Evolutionary conservation across 2,888 invertebrate species (phyloP).

Genomic region (Rhagium mordax): DNA sequence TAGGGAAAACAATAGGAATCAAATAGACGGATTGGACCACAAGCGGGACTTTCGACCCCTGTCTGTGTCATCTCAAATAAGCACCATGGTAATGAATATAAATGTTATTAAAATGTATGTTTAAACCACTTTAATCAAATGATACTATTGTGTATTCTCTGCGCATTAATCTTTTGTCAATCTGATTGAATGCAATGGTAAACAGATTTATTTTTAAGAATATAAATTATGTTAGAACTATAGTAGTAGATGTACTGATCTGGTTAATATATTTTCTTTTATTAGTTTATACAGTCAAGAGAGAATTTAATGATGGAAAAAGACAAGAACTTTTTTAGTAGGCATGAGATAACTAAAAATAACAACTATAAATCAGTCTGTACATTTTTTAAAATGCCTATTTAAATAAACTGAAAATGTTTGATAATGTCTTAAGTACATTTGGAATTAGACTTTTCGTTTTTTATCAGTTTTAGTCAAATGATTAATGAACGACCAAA

Average conservation of each 20-base stretch:
- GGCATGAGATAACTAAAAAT: not conserved
- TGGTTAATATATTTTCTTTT: not conserved
- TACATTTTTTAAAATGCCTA: not conserved
- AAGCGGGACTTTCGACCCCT: not conserved
- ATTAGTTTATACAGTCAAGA: not conserved
- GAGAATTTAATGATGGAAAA: slow-evolving; percentile 12
- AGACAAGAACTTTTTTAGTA: slow-evolving; percentile 1
- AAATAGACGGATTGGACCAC: not conserved
- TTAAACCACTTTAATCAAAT: slow-evolving; percentile 26
- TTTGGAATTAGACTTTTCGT: not conserved
- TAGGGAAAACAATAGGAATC: too few relatives aligned
- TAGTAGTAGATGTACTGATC: not conserved
- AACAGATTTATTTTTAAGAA: slow-evolving; percentile 25
- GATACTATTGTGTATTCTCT: slow-evolving; percentile 27
- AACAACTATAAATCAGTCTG: not conserved
- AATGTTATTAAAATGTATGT: slow-evolving; percentile 16
- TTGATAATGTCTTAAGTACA: not conserved
- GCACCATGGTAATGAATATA: slow-evolving; percentile 20
- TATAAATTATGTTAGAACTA: slow-evolving; percentile 10
- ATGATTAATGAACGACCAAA: not conserved
- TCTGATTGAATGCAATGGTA: slow-evolving; percentile 21
- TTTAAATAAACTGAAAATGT: not conserved
- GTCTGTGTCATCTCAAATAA: slow-evolving; percentile 23
- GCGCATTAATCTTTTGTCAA: slow-evolving; percentile 28
- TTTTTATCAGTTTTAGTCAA: not conserved